Evolutionary conservation across 1,140 invertebrate species (phyloP), one percentile per base, ranked within the genome.

Genomic region (Oreohelix idahoensis): DNA sequence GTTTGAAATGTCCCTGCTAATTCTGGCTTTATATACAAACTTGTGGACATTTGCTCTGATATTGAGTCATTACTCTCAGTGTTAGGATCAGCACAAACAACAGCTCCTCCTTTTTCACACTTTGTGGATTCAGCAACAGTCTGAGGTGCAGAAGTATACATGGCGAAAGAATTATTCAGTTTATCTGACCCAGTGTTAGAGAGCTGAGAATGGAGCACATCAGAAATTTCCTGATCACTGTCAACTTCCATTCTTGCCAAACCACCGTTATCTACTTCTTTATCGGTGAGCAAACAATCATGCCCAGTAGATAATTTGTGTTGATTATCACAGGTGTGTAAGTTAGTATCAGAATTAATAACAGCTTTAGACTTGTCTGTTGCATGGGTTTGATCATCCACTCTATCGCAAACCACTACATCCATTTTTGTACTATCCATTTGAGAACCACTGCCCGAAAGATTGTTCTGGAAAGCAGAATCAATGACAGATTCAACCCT

Each of bases 11-110:
- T 23, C 32, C n/a, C 63, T 32, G 26, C n/a, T 15, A 11, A 29
- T 26, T 8, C 45, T 32, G 38, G 45, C 29, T 49, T 51, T 35
- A 76, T 76, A 49, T 51, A 23, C 32, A 76, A 23, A 51, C 42
- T 76, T 10, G 39, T 29, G 1, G 74, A 76, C 74, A 76, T 76
- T 51, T 76, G 74, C 20, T 76, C 74, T 15, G 74, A 76, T 45
- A 76, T 53, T 20, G 74, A 76, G 29, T 76, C 74, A 53, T 76
- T 76, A 51, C 74, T 76, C 29, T 76, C 74, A 29, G 15, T n/a
- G 45, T 15, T 53, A 26, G 45, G 17, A 11, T 76, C 74, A 11
- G 11, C 1, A 35, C 63, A 66, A 32, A 66, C 63, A 29, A 35
- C 5, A 32, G n/a, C 63, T 17, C 29, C 29, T 5, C 8, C 63